These are phyloP conservation scores for Gisinianus flammeolus DNA, from an alignment of 2,888 invertebrate genomes.

Conservation along the genomic window DNA sequence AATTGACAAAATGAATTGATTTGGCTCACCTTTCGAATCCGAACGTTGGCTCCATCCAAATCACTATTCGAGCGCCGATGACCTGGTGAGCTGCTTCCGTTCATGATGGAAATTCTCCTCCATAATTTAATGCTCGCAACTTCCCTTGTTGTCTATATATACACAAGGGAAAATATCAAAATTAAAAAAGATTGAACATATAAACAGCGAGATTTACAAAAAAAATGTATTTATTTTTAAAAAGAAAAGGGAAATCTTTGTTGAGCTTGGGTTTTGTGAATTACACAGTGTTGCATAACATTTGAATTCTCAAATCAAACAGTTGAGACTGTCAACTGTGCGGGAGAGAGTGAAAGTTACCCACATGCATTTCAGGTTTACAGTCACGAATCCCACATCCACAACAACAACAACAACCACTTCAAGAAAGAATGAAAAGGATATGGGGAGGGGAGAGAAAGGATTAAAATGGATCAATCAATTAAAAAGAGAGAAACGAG, in stretches of 20 bases:
- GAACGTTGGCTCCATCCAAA: conserved; percentile 86
- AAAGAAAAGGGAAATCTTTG: not conserved
- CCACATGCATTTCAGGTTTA: too few relatives aligned
- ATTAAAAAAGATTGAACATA: not conserved
- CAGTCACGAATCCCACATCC: too few relatives aligned
- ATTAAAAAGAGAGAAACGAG: not conserved
- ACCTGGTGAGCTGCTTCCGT: conserved; percentile 61
- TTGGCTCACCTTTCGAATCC: conserved; percentile 73
- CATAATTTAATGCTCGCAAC: conserved; percentile 71
- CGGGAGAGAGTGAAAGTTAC: too few relatives aligned
- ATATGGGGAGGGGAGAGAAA: not conserved
- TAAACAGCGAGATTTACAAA: not conserved
- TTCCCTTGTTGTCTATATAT: conserved; percentile 54
- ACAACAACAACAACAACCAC: too few relatives aligned
- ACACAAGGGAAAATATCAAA: conserved; percentile 19
- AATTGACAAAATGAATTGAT: not conserved
- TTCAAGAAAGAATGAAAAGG: too few relatives aligned
- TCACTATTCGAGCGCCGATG: conserved; percentile 74
- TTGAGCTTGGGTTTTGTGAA: not conserved
- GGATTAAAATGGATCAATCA: not conserved
- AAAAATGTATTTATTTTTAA: too few relatives aligned
- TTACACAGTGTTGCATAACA: not conserved
- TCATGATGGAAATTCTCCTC: conserved; percentile 82
- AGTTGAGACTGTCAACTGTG: too few relatives aligned
- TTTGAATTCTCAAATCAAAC: too few relatives aligned